Base-by-base conservation (phyloP, 1,140 invertebrate species). In the Dendroctonus ponderosae region DNA sequence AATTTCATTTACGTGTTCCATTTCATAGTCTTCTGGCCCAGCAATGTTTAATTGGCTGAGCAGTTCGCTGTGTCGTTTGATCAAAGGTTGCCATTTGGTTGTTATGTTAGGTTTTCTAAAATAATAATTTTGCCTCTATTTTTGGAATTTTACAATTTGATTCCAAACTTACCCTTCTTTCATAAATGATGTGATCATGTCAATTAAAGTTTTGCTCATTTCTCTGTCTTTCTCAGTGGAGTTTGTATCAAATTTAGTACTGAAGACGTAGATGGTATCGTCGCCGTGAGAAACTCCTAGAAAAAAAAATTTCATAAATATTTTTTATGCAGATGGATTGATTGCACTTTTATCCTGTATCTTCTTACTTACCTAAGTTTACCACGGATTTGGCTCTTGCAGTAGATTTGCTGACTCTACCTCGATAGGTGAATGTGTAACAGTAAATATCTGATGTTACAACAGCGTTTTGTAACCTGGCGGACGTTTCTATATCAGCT, bases 361-460 rank as follows among this genome's bases (percentile, higher is more conserved):
- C 48, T 37, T 0, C 42, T 62, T 12, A 57, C 60, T 58, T 59
- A 75, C 75, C 75, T 59, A 72, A 68, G 60, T 75, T 60, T 37
- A 54, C 59, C 48, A 57, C 68, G 38, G 48, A 63, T 2, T 65
- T 44, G 5, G 66, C 62, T 53, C 65, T 54, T 3, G 39, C 26
- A 42, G 74, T 70, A 0, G 71, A 72, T 58, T 66, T 68, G 52
- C 74, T 75, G 39, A 72, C 67, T 7, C 60, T 49, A 0, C 75
- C 75, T 68, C 70, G 79, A 65, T 85, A 87, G 3, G 77, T 70
- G 69, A 84, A 88, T 11, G 80, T 76, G 70, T 88, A 87, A 74
- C 83, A 79, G 77, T 84, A 86, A 3, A 87, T 82, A 0, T 86
- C 84, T 64, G 82, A 82, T 9, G 80, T 76, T 39, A 81, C 82